Conservation (phyloP, 2,888 invertebrate genomes). For the Himalopsyche japonica region DNA sequence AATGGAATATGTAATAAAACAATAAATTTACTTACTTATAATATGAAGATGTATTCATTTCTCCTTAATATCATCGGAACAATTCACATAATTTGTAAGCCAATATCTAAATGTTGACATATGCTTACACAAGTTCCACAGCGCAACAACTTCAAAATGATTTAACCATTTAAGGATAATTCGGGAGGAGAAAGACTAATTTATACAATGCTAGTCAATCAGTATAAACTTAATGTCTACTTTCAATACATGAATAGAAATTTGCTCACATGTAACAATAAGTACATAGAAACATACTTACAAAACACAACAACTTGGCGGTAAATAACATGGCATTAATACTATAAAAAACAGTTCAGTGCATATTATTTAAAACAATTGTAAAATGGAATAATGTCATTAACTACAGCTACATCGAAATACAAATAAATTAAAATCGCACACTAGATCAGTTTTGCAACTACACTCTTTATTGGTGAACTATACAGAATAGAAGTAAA, state of each 20-base stretch:
- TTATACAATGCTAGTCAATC: not conserved
- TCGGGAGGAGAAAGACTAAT: not conserved
- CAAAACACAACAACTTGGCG: conserved; percentile 30
- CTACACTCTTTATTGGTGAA: not conserved
- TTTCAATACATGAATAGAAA: conserved; percentile 21
- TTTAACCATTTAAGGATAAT: not conserved
- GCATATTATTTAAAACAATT: conserved; percentile 24
- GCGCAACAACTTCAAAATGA: not conserved
- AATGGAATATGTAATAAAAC: conserved; percentile 63
- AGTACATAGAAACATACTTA: conserved; percentile 27
- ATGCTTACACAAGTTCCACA: not conserved
- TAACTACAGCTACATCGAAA: conserved; percentile 15
- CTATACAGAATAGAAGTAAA: not conserved
- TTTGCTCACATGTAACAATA: conserved; percentile 17
- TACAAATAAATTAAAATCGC: conserved; percentile 22
- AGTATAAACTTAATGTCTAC: conserved; percentile 24
- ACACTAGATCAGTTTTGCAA: not conserved
- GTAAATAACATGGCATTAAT: conserved; percentile 24
- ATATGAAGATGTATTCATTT: conserved; percentile 32
- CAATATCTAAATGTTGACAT: not conserved
- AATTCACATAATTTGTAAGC: not conserved
- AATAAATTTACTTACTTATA: conserved; percentile 44
- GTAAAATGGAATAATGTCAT: conserved; percentile 33
- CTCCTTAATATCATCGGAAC: conserved; percentile 7
- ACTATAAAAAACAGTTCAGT: conserved; percentile 11